A percentile compares a stretch with the other conserved stretches of the same genome.
Conservation (phyloP, 1,140 invertebrate genomes). For the Octopus bimaculoides region DNA sequence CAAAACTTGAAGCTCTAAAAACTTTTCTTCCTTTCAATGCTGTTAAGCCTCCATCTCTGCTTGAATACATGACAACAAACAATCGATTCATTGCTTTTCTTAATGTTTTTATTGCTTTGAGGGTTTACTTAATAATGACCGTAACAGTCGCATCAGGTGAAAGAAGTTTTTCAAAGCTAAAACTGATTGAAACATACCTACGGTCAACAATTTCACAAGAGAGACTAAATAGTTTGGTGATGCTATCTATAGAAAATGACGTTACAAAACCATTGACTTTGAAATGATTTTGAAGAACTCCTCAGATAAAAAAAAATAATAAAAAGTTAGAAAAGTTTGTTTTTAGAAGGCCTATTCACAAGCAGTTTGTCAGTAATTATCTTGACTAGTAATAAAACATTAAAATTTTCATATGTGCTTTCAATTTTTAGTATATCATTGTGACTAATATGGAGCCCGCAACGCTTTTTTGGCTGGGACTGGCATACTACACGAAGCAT, state of each 20-base stretch:
- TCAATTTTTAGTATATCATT: no score
- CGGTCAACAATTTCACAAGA: not conserved
- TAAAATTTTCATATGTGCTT: no score
- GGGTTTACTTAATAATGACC: not conserved
- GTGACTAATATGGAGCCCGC: no score
- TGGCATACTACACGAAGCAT: no score
- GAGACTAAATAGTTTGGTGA: not conserved
- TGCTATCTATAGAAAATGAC: not conserved
- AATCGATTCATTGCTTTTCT: not conserved
- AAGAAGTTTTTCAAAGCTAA: constrained; percentile 4
- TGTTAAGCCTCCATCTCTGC: not conserved
- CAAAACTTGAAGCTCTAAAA: not conserved
- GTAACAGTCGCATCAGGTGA: constrained; percentile 6
- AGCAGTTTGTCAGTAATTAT: no score
- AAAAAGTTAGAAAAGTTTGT: not conserved
- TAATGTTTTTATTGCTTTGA: not conserved
- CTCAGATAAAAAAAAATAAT: not conserved
- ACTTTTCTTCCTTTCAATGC: not conserved
- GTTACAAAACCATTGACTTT: not conserved
- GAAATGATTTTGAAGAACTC: not conserved
- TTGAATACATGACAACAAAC: not conserved
- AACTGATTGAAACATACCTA: constrained; percentile 4
- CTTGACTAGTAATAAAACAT: no score
- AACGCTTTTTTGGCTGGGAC: no score
- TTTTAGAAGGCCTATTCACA: not conserved